These are phyloP conservation scores for Drosophila colorata DNA, from an alignment of 2,888 invertebrate genomes.

Conservation along the genomic window DNA sequence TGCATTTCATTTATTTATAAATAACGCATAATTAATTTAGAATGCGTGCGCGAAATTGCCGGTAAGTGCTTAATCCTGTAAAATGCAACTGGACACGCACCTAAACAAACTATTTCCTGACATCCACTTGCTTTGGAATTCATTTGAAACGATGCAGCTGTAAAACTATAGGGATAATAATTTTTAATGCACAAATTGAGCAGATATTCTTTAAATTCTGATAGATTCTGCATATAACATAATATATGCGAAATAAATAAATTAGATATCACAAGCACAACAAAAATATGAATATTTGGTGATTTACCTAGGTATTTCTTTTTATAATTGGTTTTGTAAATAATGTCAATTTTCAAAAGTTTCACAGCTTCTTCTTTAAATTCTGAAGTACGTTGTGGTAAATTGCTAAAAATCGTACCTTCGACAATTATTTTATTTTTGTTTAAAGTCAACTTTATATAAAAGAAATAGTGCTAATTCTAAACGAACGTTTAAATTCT, in stretches of 20 bases:
- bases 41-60: conserved; percentile 77
- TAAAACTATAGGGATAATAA: neutral
- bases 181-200: conserved; percentile 9
- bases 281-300: no score
- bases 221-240: neutral
- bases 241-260: neutral
- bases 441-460: no score
- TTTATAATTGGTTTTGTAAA: no score
- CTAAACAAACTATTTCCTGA: conserved; percentile 7
- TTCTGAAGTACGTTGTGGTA: no score
- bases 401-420: no score
- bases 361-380: no score
- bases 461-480: no score
- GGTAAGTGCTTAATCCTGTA: conserved; percentile 79
- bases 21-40: conserved; percentile 78
- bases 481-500: no score
- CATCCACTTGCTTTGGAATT: neutral
- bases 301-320: neutral
- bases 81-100: conserved; percentile 50
- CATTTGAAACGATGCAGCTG: conserved; percentile 5
- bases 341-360: no score
- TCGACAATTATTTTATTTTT: no score
- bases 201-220: neutral
- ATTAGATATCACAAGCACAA: no score
- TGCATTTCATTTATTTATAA: conserved; percentile 78